Evolutionary conservation across 2,113 vertebrate genomes (phyloP).

Genomic region (Dromaius novaehollandiae): DNA sequence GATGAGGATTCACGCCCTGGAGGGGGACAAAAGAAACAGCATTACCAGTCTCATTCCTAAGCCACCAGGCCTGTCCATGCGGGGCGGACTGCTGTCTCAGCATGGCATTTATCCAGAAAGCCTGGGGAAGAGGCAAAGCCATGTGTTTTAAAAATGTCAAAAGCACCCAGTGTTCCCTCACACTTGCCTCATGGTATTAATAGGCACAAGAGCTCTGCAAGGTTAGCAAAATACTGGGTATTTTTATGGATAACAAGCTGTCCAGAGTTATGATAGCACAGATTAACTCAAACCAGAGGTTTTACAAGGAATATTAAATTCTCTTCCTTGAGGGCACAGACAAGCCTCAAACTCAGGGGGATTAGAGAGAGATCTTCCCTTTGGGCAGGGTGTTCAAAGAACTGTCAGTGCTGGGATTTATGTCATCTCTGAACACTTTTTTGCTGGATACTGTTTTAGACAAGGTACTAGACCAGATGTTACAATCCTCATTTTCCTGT

Average conservation of each 20-base stretch:
- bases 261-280: not conserved
- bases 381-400: not conserved
- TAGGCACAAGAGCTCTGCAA: not conserved
- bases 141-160: rapidly evolving
- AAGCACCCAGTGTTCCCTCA: not conserved
- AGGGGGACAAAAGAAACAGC: not conserved
- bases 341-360: not conserved
- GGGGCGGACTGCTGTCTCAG: rapidly evolving
- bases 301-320: constrained; percentile 56
- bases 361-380: not conserved
- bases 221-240: not conserved
- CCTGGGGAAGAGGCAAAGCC: not conserved
- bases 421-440: not conserved
- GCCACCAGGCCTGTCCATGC: rapidly evolving
- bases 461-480: not conserved
- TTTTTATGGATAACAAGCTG: constrained; percentile 7
- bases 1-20: constrained; percentile 20
- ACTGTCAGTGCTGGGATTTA: not conserved
- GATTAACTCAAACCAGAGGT: not conserved
- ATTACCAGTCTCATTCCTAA: not conserved
- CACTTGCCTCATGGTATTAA: rapidly evolving
- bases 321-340: constrained; percentile 26
- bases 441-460: not conserved
- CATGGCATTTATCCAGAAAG: not conserved
- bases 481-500: not conserved